Conservation (phyloP, 2,113 vertebrate genomes). For the Abramis brama region DNA sequence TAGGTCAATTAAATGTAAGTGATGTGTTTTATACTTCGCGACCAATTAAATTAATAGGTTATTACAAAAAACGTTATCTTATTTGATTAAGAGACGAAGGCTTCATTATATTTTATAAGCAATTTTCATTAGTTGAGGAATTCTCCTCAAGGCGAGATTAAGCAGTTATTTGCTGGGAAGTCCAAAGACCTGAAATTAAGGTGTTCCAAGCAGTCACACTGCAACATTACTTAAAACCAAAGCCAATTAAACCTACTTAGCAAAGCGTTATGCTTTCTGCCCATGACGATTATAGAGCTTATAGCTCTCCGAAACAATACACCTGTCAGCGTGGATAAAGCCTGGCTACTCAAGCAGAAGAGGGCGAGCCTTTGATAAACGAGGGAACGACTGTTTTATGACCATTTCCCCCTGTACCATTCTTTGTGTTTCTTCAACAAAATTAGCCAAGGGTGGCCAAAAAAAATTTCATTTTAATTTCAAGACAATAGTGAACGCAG, state of each 20-base stretch:
- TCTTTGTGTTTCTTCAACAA: conserved; percentile 70
- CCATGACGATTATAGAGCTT: conserved; percentile 94
- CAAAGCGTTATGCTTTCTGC: conserved; percentile 92
- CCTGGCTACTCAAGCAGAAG: conserved; percentile 94
- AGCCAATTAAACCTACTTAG: conserved; percentile 99
- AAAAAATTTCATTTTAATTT: conserved; percentile 79
- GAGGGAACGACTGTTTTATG: conserved; percentile 87
- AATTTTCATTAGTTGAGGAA: conserved; percentile 97
- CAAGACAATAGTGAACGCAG: conserved; percentile 75
- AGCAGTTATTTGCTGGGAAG: conserved; percentile 89
- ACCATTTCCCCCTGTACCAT: conserved; percentile 71
- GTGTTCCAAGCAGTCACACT: conserved; percentile 87
- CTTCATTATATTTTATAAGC: conserved; percentile 99
- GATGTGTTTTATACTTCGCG: conserved; percentile 97
- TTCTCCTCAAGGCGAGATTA: conserved; percentile 97
- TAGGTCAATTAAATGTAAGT: conserved; percentile 99
- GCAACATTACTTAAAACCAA: conserved; percentile 96
- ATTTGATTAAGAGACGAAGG: conserved; percentile 98
- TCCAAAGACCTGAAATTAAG: conserved; percentile 88
- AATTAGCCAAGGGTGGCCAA: conserved; percentile 83
- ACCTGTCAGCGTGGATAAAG: conserved; percentile 96
- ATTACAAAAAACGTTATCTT: conserved; percentile 90
- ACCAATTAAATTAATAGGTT: conserved; percentile 99
- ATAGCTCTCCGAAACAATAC: conserved; percentile 97
- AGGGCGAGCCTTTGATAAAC: conserved; percentile 82